Base-by-base conservation (phyloP, 2,113 vertebrate species). In the Garra rufa region DNA sequence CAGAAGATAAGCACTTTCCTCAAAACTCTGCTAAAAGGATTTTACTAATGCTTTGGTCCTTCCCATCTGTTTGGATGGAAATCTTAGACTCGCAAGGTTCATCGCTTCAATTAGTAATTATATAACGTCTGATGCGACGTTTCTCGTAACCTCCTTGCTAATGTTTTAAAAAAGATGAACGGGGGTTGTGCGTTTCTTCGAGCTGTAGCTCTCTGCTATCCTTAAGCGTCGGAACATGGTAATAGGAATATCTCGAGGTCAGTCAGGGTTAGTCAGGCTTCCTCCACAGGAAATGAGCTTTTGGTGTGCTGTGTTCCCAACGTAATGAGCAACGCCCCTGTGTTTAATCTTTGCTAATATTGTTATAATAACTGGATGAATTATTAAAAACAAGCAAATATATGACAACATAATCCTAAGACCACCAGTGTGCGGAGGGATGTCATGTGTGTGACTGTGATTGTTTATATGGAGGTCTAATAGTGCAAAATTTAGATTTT, bases 321-420 rank as follows among this genome's bases (percentile, higher is more conserved):
- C 92, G 94, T 94, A 95, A 95, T 95, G 94, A 94, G 91, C 90
- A 92, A 88, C 90, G 92, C 92, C 89, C 91, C 87, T 92, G 91
- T 94, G 92, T 94, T 95, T 95, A 94, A 95, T 95, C 92, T 93
- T 90, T 90, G 93, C 95, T 94, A 95, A 95, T 95, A 94, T 94
- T 94, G 93, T 94, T 94, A 94, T 93, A 95, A 95, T 94, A 95
- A 94, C 92, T 89, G 86, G 91, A 94, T 95, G 91, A 95, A 95
- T 95, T 94, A 95, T 95, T 95, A 92, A 95, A 95, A 95, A 95
- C 92, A 95, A 93, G 92, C 91, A 93, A 92, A 92, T 93, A 46
- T 65, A 90, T 57, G 69, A 88, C 88, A 87, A 90, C 92, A 91
- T 82, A 83, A 88, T 90, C 73, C 85, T 84, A 85, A 91, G 89